Conservation (phyloP, 2,888 invertebrate species). For the Holacanthella duospinosa region DNA sequence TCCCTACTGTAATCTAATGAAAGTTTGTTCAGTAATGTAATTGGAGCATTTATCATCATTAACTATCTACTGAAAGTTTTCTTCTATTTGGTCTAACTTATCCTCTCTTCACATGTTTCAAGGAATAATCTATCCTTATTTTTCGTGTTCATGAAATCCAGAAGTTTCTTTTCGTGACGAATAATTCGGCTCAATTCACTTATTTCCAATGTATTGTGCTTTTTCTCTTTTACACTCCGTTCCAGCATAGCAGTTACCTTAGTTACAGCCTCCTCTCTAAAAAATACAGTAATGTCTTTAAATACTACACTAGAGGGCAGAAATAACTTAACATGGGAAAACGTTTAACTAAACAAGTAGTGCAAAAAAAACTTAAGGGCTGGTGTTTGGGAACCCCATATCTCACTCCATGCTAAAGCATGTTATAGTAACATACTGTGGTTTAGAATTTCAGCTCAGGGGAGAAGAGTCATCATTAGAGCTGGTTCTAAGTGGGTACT, state of each 20-base stretch:
- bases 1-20: too few relatives aligned
- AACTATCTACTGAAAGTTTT: not conserved
- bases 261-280: constrained; percentile 33
- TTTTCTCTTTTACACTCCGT: constrained; percentile 33
- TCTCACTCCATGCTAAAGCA: too few relatives aligned
- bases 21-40: too few relatives aligned
- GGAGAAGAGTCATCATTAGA: too few relatives aligned
- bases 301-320: too few relatives aligned
- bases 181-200: constrained; percentile 33
- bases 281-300: too few relatives aligned
- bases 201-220: constrained; percentile 32
- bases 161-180: constrained; percentile 34
- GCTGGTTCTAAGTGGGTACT: too few relatives aligned
- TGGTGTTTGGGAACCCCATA: too few relatives aligned
- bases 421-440: too few relatives aligned
- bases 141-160: constrained; percentile 34
- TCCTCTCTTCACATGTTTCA: constrained; percentile 34
- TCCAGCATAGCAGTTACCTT: constrained; percentile 32
- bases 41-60: not conserved
- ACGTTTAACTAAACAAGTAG: not conserved
- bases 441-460: too few relatives aligned
- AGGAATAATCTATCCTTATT: constrained; percentile 32
- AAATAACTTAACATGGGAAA: too few relatives aligned
- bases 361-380: not conserved
- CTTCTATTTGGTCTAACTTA: constrained; percentile 19